phyloP scores from a whole-genome alignment of 2,797 vertebrate genomes.

The Eidolon dupreanum region DNA sequence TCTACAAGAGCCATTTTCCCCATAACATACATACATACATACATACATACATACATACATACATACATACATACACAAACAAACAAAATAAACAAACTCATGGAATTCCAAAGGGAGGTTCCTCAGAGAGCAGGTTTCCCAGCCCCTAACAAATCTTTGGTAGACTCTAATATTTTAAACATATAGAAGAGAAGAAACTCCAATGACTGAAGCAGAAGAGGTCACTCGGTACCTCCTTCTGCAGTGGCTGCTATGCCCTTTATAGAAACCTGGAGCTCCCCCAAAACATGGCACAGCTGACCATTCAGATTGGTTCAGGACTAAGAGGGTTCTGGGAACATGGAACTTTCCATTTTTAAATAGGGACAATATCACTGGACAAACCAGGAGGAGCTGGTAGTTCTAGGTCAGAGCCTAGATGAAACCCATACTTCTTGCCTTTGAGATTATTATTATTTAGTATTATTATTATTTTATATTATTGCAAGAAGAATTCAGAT shows the following conservation, averaged over 20 bases:
- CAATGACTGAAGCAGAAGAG: not conserved
- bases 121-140: not conserved
- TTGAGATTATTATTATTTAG: not conserved
- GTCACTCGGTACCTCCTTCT: accelerated
- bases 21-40: not conserved
- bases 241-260: accelerated
- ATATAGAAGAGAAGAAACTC: not conserved
- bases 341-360: not conserved
- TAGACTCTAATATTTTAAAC: not conserved
- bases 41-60: too few relatives aligned
- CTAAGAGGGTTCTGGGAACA: not conserved
- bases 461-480: not conserved
- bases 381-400: not conserved
- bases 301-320: not conserved
- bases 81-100: not conserved
- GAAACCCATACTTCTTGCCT: not conserved
- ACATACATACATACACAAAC: too few relatives aligned
- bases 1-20: not conserved
- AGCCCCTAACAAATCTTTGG: not conserved
- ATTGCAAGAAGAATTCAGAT: not conserved
- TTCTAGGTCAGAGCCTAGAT: not conserved
- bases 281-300: not conserved
- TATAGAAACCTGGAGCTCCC: not conserved
- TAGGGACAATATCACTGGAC: not conserved
- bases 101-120: not conserved